A percentile compares a stretch with the other conserved stretches of the same genome.
Evolutionary conservation across 2,888 invertebrate species (phyloP).

Genomic region (Colletes collaris): DNA sequence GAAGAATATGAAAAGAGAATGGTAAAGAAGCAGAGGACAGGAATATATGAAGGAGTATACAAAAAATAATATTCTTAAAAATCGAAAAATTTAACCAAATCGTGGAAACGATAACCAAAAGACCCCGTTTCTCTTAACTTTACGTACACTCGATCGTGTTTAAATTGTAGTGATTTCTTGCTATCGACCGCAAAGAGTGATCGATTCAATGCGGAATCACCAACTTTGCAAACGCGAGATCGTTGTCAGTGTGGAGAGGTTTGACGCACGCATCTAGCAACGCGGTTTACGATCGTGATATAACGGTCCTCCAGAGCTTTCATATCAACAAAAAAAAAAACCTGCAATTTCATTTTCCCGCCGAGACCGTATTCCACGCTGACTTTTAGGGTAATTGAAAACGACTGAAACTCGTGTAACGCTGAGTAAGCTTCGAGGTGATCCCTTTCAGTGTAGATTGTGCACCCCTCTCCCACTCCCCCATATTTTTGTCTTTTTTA

Average conservation of each 20-base stretch:
- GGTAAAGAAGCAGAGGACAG: too few species aligned
- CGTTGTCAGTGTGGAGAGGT: too few species aligned
- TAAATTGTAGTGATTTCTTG: too few species aligned
- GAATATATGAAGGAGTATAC: too few species aligned
- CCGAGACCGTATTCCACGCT: constrained; percentile 20
- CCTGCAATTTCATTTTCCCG: constrained; percentile 51
- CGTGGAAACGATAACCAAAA: too few species aligned
- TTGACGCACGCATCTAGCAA: background rate
- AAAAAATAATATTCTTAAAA: too few species aligned
- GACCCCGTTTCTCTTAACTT: too few species aligned
- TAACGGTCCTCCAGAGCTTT: background rate
- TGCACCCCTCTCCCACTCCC: background rate
- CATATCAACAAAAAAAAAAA: constrained; percentile 22
- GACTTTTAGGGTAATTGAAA: constrained; percentile 63
- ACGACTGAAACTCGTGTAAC: constrained; percentile 46
- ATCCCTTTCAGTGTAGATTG: constrained; percentile 46
- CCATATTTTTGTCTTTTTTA: background rate
- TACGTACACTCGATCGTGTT: too few species aligned
- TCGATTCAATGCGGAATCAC: too few species aligned
- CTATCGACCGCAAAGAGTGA: too few species aligned
- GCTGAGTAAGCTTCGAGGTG: constrained; percentile 54
- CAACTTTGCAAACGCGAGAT: background rate
- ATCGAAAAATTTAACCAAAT: too few species aligned
- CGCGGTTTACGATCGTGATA: background rate
- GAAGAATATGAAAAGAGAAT: too few species aligned